phyloP scores from a whole-genome alignment of 2,888 invertebrate genomes.

The Microplitis manilae region DNA sequence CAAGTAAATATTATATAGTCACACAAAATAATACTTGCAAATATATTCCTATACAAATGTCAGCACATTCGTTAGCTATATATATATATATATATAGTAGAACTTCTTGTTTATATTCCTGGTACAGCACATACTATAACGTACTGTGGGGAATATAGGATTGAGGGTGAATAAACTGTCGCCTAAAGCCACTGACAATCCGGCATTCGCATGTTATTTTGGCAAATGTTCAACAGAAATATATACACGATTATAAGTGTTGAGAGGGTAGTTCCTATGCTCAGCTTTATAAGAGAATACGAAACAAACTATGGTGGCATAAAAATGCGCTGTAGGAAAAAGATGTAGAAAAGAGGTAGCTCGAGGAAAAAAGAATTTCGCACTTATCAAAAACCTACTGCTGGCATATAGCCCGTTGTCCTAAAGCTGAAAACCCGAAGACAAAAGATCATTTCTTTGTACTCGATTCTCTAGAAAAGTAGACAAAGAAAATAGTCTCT shows the following conservation, averaged over 20 bases:
- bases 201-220: constrained; percentile 50
- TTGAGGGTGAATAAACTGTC: constrained; percentile 32
- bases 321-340: constrained; percentile 25
- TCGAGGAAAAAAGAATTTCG: constrained; percentile 58
- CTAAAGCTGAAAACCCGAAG: constrained; percentile 45
- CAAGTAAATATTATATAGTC: constrained; percentile 35
- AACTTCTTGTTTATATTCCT: constrained; percentile 55
- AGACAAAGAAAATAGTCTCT: constrained; percentile 39
- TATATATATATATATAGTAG: constrained; percentile 33
- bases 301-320: constrained; percentile 1
- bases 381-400: constrained; percentile 47
- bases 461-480: constrained; percentile 39
- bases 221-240: constrained; percentile 62
- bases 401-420: constrained; percentile 60
- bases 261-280: constrained; percentile 21
- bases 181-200: constrained; percentile 37
- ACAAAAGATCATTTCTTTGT: constrained; percentile 51
- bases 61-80: constrained; percentile 38
- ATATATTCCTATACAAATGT: constrained; percentile 50
- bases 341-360: constrained; percentile 40
- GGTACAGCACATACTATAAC: constrained; percentile 32
- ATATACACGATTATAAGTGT: constrained; percentile 46
- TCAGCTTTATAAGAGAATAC: constrained; percentile 16
- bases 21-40: constrained; percentile 51
- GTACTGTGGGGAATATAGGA: constrained; percentile 3